Evolutionary conservation across 2,888 invertebrate genomes (phyloP), one percentile per base, ranked within the genome.

Genomic region (Kryphioiulus occultus): DNA sequence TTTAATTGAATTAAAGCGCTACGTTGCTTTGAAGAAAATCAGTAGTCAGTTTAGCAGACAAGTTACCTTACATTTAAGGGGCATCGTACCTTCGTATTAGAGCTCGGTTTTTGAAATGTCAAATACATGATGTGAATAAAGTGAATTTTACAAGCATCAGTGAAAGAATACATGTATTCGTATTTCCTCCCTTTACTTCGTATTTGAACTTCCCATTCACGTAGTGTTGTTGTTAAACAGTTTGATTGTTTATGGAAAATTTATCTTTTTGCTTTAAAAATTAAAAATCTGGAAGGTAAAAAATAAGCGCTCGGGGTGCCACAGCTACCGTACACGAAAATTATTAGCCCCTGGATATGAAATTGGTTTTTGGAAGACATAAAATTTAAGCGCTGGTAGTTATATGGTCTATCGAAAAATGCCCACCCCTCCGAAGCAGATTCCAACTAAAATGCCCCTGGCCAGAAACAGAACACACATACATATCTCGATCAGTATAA

Each of bases 371-470:
- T 59, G 59, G 59, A 59, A 59, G 59, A 59, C 59, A 59, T 59
- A 59, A 59, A 59, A 59, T 59, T 59, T 59, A 59, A 59, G 59
- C 59, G 59, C 59, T 22, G 59, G 59, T 59, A 59, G 59, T 59
- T 59, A 59, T 59, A 59, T 59, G 59, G 59, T 59, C 59, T 59
- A 59, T 59, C 59, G 59, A 59, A 59, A 59, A 59, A 59, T 59
- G 22, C 22, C 59, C 22, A 59, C 59, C 59, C 59, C 59, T 59
- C 59, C 22, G n/a, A 15, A 59, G 59, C 59, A 59, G 59, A 59
- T 59, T 59, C 59, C 59, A 59, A n/a, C 9, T 59, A 10, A 59
- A 59, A 59, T 59, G 22, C 59, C 22, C 10, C n/a, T 5, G 59
- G 59, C 59, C 59, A 22, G 22, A 59, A 59, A 59, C 59, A 59